These are phyloP conservation scores for Sphaerophoria rueppellii DNA, from an alignment of 2,888 invertebrate species.

Conservation along the genomic window DNA sequence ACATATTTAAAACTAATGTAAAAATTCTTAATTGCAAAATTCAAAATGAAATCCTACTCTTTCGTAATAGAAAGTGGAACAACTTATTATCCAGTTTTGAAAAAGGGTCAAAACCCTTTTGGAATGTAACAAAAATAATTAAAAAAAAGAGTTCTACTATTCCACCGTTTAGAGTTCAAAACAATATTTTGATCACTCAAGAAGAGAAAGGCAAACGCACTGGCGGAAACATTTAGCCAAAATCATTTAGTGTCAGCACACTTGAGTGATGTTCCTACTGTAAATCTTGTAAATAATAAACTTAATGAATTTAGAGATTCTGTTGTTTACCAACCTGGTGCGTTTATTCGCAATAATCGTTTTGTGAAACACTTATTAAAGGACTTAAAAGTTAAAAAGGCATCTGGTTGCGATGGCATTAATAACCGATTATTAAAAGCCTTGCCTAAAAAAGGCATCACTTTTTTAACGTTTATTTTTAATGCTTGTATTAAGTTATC, in stretches of 20 bases:
- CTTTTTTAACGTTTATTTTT: constrained; percentile 3
- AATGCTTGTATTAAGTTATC: constrained; percentile 2
- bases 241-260: constrained; percentile 1
- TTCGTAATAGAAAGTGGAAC: no score
- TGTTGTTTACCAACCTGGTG: not conserved
- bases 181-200: not conserved
- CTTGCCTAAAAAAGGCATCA: constrained; percentile 1
- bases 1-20: constrained; percentile 8
- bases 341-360: no score
- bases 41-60: not conserved
- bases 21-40: constrained; percentile 1
- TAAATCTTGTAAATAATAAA: not conserved
- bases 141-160: not conserved
- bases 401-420: not conserved
- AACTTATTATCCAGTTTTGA: no score
- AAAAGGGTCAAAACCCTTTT: not conserved
- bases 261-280: not conserved
- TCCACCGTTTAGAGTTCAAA: not conserved
- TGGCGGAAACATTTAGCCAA: constrained; percentile 8
- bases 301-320: not conserved
- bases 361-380: not conserved
- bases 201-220: not conserved
- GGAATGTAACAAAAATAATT: constrained; percentile 8
- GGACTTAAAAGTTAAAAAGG: not conserved
- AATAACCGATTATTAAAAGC: constrained; percentile 11